A percentile compares a stretch with the other conserved stretches of the same genome.
phyloP scores from a whole-genome alignment of 2,797 vertebrate species.

The Chrysocyon brachyurus region DNA sequence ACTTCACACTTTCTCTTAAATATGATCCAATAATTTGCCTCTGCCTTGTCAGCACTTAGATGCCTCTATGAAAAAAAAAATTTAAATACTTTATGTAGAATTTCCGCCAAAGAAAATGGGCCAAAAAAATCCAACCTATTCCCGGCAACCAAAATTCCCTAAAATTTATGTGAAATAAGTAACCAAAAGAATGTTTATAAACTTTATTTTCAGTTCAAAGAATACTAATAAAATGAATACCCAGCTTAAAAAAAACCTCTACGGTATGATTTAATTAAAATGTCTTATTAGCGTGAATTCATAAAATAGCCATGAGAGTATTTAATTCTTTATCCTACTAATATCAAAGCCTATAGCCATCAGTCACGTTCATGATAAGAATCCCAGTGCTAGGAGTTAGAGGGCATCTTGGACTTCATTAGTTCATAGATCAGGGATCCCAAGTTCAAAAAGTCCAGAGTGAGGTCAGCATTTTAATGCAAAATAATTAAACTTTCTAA shows the following conservation, averaged over 20 bases:
- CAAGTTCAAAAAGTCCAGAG: slow-evolving; percentile 22
- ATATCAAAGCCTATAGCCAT: not conserved
- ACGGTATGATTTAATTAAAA: slow-evolving; percentile 23
- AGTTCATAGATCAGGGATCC: not conserved
- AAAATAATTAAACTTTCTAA: not conserved
- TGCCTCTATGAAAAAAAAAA: not conserved
- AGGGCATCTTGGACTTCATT: not conserved
- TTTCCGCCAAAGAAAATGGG: not conserved
- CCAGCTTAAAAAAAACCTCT: not conserved
- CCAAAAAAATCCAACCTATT: slow-evolving; percentile 3
- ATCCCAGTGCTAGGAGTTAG: not conserved
- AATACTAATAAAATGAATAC: slow-evolving; percentile 43
- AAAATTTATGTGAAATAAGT: slow-evolving; percentile 39
- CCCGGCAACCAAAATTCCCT: not conserved
- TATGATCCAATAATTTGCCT: not conserved
- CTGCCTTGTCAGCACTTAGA: not conserved
- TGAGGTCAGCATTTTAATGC: not conserved
- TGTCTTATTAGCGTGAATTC: not conserved
- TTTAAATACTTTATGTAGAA: not conserved
- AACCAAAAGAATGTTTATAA: not conserved
- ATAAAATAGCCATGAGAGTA: not conserved
- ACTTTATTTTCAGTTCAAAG: slow-evolving; percentile 54
- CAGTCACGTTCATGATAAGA: not conserved
- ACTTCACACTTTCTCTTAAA: not conserved
- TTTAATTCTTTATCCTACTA: slow-evolving; percentile 4